phyloP scores from a whole-genome alignment of 1,140 invertebrate species.

The Pseudachorutes palmiensis region DNA sequence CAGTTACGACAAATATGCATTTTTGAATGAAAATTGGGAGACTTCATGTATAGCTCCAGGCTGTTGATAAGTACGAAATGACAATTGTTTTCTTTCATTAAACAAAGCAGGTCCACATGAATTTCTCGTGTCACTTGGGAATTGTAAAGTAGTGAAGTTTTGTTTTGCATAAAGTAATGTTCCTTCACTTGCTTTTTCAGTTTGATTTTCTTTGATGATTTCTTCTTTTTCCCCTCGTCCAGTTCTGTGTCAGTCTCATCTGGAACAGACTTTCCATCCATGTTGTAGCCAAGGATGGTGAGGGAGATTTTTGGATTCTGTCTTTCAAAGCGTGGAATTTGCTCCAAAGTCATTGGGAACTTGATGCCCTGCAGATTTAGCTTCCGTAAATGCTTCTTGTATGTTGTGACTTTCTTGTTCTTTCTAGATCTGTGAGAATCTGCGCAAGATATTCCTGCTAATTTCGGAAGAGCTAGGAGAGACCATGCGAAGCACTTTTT shows the following conservation, averaged over 20 bases:
- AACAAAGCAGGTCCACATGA: not conserved
- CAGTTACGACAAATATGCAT: not conserved
- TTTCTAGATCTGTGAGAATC: not conserved
- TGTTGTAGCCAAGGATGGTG: not conserved
- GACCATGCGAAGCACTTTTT: not conserved
- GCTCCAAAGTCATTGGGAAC: not conserved
- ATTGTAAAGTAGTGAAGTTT: not conserved
- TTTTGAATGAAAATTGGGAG: not conserved
- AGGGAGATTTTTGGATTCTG: not conserved
- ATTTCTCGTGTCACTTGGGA: not conserved
- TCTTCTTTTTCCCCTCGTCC: not conserved
- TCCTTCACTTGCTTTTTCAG: not conserved
- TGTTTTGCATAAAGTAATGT: not conserved
- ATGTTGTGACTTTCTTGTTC: not conserved
- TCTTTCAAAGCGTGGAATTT: not conserved
- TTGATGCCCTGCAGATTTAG: not conserved
- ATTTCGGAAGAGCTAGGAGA: not conserved
- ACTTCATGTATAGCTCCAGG: not conserved
- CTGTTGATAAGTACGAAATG: not conserved
- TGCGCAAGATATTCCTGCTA: not conserved
- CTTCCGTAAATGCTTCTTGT: not conserved
- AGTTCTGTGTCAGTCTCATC: too few species aligned
- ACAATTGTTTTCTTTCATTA: not conserved
- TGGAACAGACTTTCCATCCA: too few species aligned
- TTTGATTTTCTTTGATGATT: not conserved